A percentile compares a stretch with the other conserved stretches of the same genome.
phyloP scores from a whole-genome alignment of 2,888 invertebrate species.

The Habrosyne pyritoides region DNA sequence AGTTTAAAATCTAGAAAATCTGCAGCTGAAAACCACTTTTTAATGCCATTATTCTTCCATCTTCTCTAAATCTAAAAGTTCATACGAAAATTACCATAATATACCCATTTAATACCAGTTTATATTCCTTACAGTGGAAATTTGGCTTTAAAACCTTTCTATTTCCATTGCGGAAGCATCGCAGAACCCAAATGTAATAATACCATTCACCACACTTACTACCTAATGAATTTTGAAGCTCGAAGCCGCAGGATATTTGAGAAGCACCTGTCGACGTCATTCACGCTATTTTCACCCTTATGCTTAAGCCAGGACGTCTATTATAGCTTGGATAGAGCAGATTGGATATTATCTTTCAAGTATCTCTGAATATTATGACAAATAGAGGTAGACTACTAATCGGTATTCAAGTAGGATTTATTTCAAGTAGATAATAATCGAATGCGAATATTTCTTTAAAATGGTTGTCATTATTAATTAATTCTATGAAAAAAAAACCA shows the following conservation, averaged over 20 bases:
- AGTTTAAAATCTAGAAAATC: no score
- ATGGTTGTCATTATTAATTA: no score
- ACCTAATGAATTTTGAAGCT: conserved; percentile 40
- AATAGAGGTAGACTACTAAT: neutral
- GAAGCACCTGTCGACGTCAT: conserved; percentile 1
- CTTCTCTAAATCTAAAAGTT: neutral
- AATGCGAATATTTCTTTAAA: neutral
- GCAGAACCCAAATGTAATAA: conserved; percentile 29
- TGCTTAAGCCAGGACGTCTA: conserved; percentile 6
- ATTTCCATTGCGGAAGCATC: neutral
- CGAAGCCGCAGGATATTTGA: conserved; percentile 30
- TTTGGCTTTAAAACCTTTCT: neutral
- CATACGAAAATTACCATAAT: conserved; percentile 2
- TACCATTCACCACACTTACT: conserved; percentile 33
- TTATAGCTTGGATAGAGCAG: neutral
- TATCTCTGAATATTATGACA: neutral
- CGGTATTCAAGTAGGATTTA: neutral
- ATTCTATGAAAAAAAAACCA: no score
- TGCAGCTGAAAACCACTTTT: neutral
- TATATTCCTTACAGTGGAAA: neutral
- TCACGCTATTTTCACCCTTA: neutral
- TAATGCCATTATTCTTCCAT: neutral
- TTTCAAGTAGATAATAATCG: neutral
- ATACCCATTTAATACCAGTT: neutral
- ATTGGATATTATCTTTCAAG: neutral